phyloP scores from a whole-genome alignment of 1,140 invertebrate species.

The Bombus breviceps region DNA sequence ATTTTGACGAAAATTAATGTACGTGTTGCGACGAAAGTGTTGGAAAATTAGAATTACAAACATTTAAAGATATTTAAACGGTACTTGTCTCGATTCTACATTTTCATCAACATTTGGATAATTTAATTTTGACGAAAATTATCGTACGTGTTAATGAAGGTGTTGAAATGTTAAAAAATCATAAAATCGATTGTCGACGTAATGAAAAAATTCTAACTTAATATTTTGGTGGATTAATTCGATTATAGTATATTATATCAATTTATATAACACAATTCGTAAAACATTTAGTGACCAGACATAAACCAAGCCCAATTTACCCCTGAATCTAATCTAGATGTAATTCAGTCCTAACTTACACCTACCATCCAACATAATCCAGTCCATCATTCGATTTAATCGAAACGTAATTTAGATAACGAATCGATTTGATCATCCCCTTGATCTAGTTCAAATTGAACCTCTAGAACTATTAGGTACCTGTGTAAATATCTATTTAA shows the following conservation, averaged over 20 bases:
- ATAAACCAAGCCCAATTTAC: not conserved
- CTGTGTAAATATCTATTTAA: no score
- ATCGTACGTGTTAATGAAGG: not conserved
- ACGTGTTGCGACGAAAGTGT: not conserved
- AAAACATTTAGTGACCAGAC: not conserved
- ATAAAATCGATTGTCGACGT: not conserved
- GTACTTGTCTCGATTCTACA: no score
- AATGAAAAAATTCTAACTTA: not conserved
- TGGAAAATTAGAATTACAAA: not conserved
- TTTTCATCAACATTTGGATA: not conserved
- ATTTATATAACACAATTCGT: no score
- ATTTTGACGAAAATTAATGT: not conserved
- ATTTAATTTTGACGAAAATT: not conserved
- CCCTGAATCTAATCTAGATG: conserved; percentile 5
- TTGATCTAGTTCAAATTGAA: not conserved
- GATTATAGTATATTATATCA: no score
- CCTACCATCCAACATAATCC: conserved; percentile 9
- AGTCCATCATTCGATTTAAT: not conserved
- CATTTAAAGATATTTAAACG: not conserved
- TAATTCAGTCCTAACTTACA: conserved; percentile 3
- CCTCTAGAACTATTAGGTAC: no score
- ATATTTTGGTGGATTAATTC: not conserved
- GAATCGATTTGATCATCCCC: not conserved
- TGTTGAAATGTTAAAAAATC: not conserved
- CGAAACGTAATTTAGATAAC: not conserved